Base-by-base conservation (phyloP, 1,140 invertebrate genomes). In the Leptopilina boulardi region DNA sequence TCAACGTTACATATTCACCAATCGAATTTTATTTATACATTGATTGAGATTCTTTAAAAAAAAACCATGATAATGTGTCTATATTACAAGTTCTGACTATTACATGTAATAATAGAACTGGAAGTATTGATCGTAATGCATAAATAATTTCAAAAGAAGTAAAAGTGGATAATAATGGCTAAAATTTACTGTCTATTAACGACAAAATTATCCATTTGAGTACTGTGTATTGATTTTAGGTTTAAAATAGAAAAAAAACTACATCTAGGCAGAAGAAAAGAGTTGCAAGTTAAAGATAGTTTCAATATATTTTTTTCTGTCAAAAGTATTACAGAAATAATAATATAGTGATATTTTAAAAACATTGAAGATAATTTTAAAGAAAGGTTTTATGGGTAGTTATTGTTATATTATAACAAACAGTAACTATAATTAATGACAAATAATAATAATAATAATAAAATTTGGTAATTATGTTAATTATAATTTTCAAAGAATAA, bases 111-210 rank as follows among this genome's bases (percentile, higher is more conserved):
- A 66, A n/a, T n/a, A 66, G 59, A 34, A 66, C 59, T 30, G 15
- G 0, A 13, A 26, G 21, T 66, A 66, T 66, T 66, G 59, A 66
- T 66, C 59, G 23, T 51, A 18, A 51, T 30, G 3, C 15, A 34
- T 66, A 30, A 66, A 66, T 66, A 66, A 66, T 66, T 34, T 26
- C 13, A 66, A 23, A 66, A 30, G 23, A 15, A 66, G 59, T 66
- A 30, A 66, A 66, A 66, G 59, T 30, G 59, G 21, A 34, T 15
- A 66, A 26, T 66, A n/a, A 15, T 66, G 10, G 56, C 23, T 66
- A 15, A 66, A 66, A 66, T 66, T 66, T 66, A 66, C 26, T 66
- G 10, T 13, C 59, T n/a, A 34, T 66, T 66, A n/a, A n/a, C 6
- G 13, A 26, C 26, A 66, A 66, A n/a, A 66, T 30, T 66, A 66